These are phyloP conservation scores for Chydorus sphaericus DNA, from an alignment of 2,888 invertebrate species.

Conservation along the genomic window DNA sequence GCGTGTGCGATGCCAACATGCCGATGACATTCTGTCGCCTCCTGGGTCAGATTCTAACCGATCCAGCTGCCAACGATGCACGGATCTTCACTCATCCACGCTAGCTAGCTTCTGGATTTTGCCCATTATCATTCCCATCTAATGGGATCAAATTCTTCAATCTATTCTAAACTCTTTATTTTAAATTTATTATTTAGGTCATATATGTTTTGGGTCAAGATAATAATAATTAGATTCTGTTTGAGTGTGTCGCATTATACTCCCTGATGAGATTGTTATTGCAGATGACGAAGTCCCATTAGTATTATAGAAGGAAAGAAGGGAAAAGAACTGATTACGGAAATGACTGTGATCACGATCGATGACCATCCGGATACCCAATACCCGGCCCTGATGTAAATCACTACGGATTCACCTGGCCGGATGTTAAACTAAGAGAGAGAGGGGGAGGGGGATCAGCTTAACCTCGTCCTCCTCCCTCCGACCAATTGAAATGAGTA, in stretches of 20 bases:
- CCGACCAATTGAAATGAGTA: background rate
- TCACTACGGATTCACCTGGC: slow-evolving; percentile 13
- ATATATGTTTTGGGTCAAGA: background rate
- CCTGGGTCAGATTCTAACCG: no score
- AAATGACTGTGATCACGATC: slow-evolving; percentile 9
- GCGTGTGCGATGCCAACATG: no score
- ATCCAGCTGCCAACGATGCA: no score
- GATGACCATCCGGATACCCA: background rate
- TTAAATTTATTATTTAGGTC: background rate
- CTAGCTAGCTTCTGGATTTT: no score
- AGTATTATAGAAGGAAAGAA: background rate
- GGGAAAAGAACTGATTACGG: background rate
- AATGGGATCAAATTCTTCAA: no score
- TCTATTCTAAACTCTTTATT: no score
- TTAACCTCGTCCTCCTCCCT: background rate
- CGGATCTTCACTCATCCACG: no score
- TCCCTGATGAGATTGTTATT: no score
- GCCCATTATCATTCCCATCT: no score
- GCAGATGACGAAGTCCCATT: no score
- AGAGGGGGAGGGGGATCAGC: background rate
- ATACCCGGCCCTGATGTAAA: slow-evolving; percentile 1
- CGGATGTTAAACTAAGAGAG: background rate
- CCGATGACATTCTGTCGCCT: no score
- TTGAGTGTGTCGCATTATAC: background rate
- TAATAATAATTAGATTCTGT: background rate